A percentile compares a stretch with the other conserved stretches of the same genome.
Evolutionary conservation across 92 coral and sea anemone genomes (phyloP).

Genomic region (Montipora capitata): DNA sequence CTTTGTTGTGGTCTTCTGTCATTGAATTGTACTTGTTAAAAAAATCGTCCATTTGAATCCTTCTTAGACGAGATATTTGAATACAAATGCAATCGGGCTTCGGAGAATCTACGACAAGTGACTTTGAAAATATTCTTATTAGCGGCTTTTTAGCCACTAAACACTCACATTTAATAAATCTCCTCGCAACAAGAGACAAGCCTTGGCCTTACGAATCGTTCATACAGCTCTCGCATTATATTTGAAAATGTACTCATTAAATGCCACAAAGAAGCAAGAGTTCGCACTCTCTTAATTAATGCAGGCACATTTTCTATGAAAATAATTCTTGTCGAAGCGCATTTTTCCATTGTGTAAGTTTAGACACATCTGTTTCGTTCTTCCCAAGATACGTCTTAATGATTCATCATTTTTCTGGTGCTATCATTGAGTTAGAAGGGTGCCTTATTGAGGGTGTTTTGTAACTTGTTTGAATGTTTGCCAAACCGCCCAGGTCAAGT

Average conservation of each 20-base stretch:
- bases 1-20: too few species aligned
- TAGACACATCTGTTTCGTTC: not conserved
- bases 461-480: not conserved
- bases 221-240: too few species aligned
- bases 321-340: not conserved
- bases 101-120: too few species aligned
- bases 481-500: not conserved
- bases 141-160: not conserved
- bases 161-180: too few species aligned
- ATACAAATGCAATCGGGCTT: too few species aligned
- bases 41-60: too few species aligned
- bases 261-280: not conserved
- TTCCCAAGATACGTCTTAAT: not conserved
- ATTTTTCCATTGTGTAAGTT: not conserved
- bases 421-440: conserved; percentile 1
- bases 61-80: too few species aligned
- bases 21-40: too few species aligned
- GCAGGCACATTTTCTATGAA: not conserved
- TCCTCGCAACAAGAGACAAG: not conserved
- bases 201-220: not conserved
- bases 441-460: conserved; percentile 19
- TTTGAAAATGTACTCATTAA: too few species aligned
- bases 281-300: not conserved
- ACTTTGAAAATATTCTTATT: too few species aligned
- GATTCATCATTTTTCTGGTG: conserved; percentile 26